Evolutionary conservation across 2,888 invertebrate species (phyloP).

Genomic region (Celastrina argiolus): DNA sequence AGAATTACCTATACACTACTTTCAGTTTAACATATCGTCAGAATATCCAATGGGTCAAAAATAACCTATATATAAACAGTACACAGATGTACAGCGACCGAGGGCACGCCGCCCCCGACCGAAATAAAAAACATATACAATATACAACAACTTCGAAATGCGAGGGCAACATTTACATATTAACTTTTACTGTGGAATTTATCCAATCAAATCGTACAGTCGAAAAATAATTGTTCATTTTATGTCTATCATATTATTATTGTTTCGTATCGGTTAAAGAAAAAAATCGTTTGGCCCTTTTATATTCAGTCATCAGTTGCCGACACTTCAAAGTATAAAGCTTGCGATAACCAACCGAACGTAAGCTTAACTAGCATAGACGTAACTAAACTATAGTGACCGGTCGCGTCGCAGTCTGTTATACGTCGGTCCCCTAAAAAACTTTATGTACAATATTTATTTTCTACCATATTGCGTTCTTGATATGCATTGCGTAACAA

Average conservation of each 20-base stretch:
- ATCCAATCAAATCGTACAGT: slow-evolving; percentile 57
- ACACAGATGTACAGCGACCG: slow-evolving; percentile 42
- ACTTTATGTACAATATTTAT: slow-evolving; percentile 76
- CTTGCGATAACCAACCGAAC: slow-evolving; percentile 70
- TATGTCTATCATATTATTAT: slow-evolving; percentile 31
- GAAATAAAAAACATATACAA: slow-evolving; percentile 51
- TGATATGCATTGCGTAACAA: slow-evolving; percentile 79
- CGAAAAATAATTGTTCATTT: slow-evolving; percentile 52
- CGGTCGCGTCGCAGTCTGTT: slow-evolving; percentile 72
- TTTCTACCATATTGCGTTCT: slow-evolving; percentile 78
- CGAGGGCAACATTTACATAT: slow-evolving; percentile 56
- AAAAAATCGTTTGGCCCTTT: slow-evolving; percentile 65
- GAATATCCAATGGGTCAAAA: slow-evolving; percentile 67
- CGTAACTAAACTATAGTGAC: slow-evolving; percentile 73
- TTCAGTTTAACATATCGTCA: slow-evolving; percentile 65
- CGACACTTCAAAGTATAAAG: slow-evolving; percentile 62
- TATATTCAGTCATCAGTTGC: slow-evolving; percentile 72
- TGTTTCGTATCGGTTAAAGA: slow-evolving; percentile 38
- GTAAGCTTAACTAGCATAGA: slow-evolving; percentile 73
- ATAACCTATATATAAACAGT: slow-evolving; percentile 54
- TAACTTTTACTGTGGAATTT: slow-evolving; percentile 40
- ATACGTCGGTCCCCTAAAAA: slow-evolving; percentile 65
- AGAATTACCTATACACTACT: slow-evolving; percentile 72
- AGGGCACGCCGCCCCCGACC: slow-evolving; percentile 46
- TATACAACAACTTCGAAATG: slow-evolving; percentile 65